Evolutionary conservation across 30 jellyfish, hydroid and myxozoan genomes (phyloP).

Genomic region (Hydractinia echinata): DNA sequence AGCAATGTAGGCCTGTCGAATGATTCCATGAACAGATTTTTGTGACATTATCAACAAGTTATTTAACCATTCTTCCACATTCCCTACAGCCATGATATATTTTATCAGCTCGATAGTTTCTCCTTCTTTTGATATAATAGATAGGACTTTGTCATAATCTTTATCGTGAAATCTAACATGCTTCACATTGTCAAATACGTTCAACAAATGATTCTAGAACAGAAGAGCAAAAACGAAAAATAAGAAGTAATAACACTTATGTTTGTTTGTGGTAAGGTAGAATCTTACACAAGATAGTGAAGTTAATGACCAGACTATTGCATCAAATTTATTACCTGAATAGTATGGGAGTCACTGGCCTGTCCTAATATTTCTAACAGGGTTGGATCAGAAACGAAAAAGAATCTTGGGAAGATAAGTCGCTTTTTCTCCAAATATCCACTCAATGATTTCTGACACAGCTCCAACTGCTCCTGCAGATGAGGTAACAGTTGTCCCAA

Average conservation of each 20-base stretch:
- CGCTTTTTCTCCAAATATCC: conserved; percentile 93
- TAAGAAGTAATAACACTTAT: too few species aligned
- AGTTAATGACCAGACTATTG: too few species aligned
- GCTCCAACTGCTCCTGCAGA: conserved; percentile 72
- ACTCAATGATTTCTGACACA: conserved; percentile 77
- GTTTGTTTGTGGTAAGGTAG: too few species aligned
- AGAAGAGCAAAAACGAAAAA: neutral
- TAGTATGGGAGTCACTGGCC: conserved; percentile 89
- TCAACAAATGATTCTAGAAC: conserved; percentile 55
- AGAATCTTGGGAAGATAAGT: conserved; percentile 77
- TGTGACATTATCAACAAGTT: conserved; percentile 47
- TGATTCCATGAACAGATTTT: conserved; percentile 60
- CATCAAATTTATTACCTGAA: conserved; percentile 32
- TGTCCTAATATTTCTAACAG: conserved; percentile 84
- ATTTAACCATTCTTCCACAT: conserved; percentile 83
- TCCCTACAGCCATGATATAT: conserved; percentile 73
- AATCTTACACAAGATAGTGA: too few species aligned
- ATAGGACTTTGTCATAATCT: conserved; percentile 50
- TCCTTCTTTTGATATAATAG: conserved; percentile 68
- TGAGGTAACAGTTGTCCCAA: conserved; percentile 72
- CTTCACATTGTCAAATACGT: conserved; percentile 79
- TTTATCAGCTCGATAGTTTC: conserved; percentile 58
- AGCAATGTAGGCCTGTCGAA: conserved; percentile 60
- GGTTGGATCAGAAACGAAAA: conserved; percentile 90
- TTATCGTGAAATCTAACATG: conserved; percentile 67